A percentile compares a stretch with the other conserved stretches of the same genome.
phyloP scores from a whole-genome alignment of 2,797 vertebrate genomes.

The Pseudochirops corinnae region DNA sequence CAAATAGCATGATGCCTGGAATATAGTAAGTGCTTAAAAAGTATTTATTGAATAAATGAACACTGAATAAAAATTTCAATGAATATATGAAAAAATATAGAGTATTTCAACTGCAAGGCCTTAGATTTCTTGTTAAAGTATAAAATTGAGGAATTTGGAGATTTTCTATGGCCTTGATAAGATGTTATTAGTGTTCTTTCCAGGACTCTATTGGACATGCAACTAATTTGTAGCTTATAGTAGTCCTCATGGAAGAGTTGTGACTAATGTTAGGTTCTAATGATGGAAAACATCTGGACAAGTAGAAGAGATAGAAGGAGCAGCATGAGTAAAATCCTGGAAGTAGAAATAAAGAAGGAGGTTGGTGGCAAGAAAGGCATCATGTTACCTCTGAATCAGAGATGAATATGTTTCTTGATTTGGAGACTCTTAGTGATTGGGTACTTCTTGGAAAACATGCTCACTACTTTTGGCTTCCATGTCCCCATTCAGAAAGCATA shows the following conservation, averaged over 20 bases:
- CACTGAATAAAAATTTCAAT: not conserved
- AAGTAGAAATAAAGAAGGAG: not conserved
- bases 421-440: not conserved
- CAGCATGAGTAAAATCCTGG: not conserved
- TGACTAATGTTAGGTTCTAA: not conserved
- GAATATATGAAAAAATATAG: not conserved
- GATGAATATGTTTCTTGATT: not conserved
- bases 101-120: not conserved
- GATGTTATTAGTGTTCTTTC: not conserved
- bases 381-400: not conserved
- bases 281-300: not conserved
- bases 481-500: not conserved
- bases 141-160: not conserved
- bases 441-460: not conserved
- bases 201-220: not conserved
- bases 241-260: not conserved
- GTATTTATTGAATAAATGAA: not conserved
- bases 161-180: not conserved
- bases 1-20: not conserved
- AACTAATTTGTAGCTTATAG: not conserved
- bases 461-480: not conserved
- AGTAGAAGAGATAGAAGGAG: not conserved
- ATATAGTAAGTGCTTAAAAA: not conserved
- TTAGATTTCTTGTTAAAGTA: not conserved
- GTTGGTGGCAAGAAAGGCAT: not conserved